Base-by-base conservation (phyloP, 2,888 invertebrate genomes). In the Zeuzera pyrina region DNA sequence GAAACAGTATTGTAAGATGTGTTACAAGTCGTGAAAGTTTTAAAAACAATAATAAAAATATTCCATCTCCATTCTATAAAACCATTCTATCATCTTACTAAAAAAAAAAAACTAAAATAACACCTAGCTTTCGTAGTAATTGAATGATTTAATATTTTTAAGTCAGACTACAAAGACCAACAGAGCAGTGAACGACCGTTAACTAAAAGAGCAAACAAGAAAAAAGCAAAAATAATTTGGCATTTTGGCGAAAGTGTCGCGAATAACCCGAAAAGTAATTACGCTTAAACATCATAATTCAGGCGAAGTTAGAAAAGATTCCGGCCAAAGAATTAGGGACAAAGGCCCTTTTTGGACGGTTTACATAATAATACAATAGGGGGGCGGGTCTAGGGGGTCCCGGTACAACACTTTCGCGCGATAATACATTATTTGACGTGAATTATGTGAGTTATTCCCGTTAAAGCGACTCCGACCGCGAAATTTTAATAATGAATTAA, bases 401-500 rank as follows among this genome's bases (percentile, higher is more conserved):
- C 22, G 28, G 26, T 33, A 33, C 33, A 33, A 33, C 33, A 33
- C 33, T 25, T 25, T 25, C 12, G 25, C 30, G 27, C 16, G 30
- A 36, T 34, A 38, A 38, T 38, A 29, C 30, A 33, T 25, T 25
- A 25, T 25, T 25, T 34, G 34, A 29, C 35, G 35, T 38, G 38
- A 38, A 39, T 33, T 33, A 35, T 30, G 33, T 38, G 52, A 54
- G 61, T 65, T 58, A 65, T 64, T 61, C 60, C 52, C 58, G 57
- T 56, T 60, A 64, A 65, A 68, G 57, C 64, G 65, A 67, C 63
- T 60, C 52, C 51, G 48, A 56, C 76, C 73, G 65, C 74, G 45
- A 66, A 73, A 79, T 76, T 77, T 78, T 78, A 76, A 78, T 78
- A 78, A 76, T 77, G 60, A 72, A 78, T 76, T 70, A 66, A 77